Base-by-base conservation (phyloP, 2,797 vertebrate species). In the Mycteria americana region DNA sequence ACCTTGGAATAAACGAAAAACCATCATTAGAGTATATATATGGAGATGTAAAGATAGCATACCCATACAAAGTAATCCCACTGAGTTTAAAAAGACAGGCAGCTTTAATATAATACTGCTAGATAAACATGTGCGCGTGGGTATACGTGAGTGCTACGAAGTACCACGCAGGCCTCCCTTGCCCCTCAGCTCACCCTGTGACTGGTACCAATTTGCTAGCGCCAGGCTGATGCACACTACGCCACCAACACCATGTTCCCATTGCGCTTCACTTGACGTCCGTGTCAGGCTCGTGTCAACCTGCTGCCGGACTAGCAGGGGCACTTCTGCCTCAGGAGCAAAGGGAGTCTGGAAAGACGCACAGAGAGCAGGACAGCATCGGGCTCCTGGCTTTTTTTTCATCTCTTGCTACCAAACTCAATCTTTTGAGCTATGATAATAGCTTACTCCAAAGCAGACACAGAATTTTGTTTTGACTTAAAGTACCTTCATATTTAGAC, bases 391-490 rank as follows among this genome's bases (percentile, higher is more conserved):
- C 13, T 57, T 31, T 56, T 68, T 73, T 53, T 45, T 13, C 13
- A 74, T 70, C 27, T 72, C 63, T 72, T 91, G 92, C 90, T 85
- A 87, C 75, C 86, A 93, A 89, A 64, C n/a, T 88, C 64, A 43
- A 21, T 54, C 57, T 87, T 70, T 77, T 59, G 64, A 85, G 53
- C 68, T 69, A 72, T 30, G 54, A 41, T 39, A 91, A 91, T 17
- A 77, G 39, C 60, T 91, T 85, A 80, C 30, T 74, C 31, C 57
- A 75, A 90, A 95, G 48, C 56, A 96, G 64, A 57, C 45, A 50
- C 3, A 39, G 48, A 93, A 77, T 75, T 83, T 57, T 95, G 35
- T 91, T 96, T 92, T 91, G 70, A 94, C 19, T 89, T 70, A 12
- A 67, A 82, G 23, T 74, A 82, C 37, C 77, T 94, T 95, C 68